phyloP scores from a whole-genome alignment of 1,140 invertebrate species.

The Bombus soroeensis region DNA sequence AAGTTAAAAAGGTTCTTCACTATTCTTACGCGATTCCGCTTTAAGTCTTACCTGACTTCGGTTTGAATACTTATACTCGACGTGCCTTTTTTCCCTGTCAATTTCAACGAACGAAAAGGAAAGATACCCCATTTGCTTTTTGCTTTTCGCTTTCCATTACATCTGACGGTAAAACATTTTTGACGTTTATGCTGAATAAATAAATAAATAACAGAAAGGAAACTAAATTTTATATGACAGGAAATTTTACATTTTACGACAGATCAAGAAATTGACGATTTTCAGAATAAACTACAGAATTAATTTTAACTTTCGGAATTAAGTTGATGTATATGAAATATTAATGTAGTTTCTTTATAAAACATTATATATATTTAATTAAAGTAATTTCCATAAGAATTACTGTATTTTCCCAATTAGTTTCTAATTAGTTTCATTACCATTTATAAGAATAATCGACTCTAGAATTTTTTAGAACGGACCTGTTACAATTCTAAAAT shows the following conservation, averaged over 20 bases:
- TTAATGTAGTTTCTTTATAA: no score
- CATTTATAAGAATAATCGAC: neutral
- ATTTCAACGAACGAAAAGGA: slow-evolving; percentile 4
- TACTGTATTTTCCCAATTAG: neutral
- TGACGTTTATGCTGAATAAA: neutral
- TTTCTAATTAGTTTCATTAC: neutral
- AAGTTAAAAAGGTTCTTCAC: slow-evolving; percentile 64
- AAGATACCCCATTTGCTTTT: neutral
- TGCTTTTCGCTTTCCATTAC: slow-evolving; percentile 2
- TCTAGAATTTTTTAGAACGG: neutral
- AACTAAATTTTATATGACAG: neutral
- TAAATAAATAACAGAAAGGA: neutral
- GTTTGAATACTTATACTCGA: slow-evolving; percentile 57
- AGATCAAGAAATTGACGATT: no score
- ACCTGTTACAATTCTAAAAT: no score
- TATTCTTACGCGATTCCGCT: slow-evolving; percentile 62
- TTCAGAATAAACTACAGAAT: no score
- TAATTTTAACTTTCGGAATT: no score
- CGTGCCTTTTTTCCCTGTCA: slow-evolving; percentile 2
- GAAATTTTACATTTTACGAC: neutral
- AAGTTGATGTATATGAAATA: no score
- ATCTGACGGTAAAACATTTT: neutral
- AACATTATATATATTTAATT: neutral
- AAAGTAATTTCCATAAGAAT: neutral
- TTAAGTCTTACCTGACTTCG: slow-evolving; percentile 54